phyloP scores from a whole-genome alignment of 1,140 invertebrate species.

The Bombus superbus region DNA sequence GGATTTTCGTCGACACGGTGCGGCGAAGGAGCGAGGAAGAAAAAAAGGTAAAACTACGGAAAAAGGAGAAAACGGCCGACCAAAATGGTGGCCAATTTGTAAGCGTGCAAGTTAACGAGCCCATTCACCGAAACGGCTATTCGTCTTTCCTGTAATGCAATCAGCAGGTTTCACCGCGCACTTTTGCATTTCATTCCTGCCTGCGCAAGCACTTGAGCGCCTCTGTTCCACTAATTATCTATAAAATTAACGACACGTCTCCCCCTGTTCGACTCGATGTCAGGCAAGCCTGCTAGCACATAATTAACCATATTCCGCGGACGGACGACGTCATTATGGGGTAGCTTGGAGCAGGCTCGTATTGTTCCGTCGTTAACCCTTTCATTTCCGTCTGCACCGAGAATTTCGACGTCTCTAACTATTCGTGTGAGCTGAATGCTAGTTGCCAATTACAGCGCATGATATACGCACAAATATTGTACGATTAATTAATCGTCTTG shows the following conservation, averaged over 20 bases:
- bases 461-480: background rate
- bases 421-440: background rate
- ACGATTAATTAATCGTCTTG: constrained; percentile 6
- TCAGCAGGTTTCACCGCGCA: constrained; percentile 46
- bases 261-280: constrained; percentile 27
- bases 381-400: constrained; percentile 36
- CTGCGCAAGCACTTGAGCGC: background rate
- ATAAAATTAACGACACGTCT: constrained; percentile 51
- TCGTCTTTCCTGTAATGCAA: constrained; percentile 57
- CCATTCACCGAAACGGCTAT: constrained; percentile 55
- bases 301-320: constrained; percentile 51
- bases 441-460: constrained; percentile 24
- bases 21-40: rapidly evolving
- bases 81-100: constrained; percentile 57
- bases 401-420: constrained; percentile 41
- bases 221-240: constrained; percentile 48
- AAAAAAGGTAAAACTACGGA: background rate
- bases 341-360: constrained; percentile 21
- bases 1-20: constrained; percentile 17
- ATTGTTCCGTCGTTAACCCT: constrained; percentile 54
- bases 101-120: constrained; percentile 56
- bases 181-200: constrained; percentile 51
- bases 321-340: constrained; percentile 42
- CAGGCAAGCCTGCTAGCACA: constrained; percentile 13
- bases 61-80: constrained; percentile 1